These are phyloP conservation scores for Chelon auratus DNA, from an alignment of 2,797 vertebrate species.

Conservation along the genomic window DNA sequence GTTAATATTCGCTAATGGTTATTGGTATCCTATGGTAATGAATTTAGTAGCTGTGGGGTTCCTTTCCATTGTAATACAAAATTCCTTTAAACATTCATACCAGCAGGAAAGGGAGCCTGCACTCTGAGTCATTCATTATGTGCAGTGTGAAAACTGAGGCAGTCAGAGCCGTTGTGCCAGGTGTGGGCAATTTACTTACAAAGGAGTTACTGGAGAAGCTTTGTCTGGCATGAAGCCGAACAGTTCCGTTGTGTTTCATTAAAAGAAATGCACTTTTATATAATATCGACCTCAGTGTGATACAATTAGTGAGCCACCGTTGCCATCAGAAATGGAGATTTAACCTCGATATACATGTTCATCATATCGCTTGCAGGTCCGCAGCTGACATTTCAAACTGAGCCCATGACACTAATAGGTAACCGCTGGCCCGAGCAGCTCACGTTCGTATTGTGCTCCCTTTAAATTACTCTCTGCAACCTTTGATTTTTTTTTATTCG, in stretches of 20 bases:
- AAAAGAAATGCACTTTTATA: slow-evolving; percentile 54
- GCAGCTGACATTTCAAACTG: slow-evolving; percentile 29
- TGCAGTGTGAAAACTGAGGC: slow-evolving; percentile 37
- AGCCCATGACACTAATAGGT: slow-evolving; percentile 35
- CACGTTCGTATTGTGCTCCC: slow-evolving; percentile 44
- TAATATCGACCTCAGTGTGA: slow-evolving; percentile 34
- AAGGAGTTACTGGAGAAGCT: slow-evolving; percentile 37
- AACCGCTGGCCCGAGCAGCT: slow-evolving; percentile 35
- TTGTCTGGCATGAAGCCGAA: slow-evolving; percentile 38
- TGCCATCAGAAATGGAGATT: slow-evolving; percentile 48
- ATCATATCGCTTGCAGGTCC: slow-evolving; percentile 14
- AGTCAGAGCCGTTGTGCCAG: slow-evolving; percentile 32
- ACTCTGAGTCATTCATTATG: slow-evolving; percentile 39
- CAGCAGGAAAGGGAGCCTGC: slow-evolving; percentile 23
- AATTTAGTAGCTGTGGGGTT: not conserved
- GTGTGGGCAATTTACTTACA: slow-evolving; percentile 36
- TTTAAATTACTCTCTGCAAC: slow-evolving; percentile 46
- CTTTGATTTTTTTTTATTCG: slow-evolving; percentile 48
- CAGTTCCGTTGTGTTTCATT: slow-evolving; percentile 40
- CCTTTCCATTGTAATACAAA: slow-evolving; percentile 11
- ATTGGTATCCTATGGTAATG: too few species aligned
- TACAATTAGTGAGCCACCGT: slow-evolving; percentile 36
- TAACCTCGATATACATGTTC: slow-evolving; percentile 33
- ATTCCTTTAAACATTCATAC: slow-evolving; percentile 5
- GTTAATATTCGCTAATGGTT: too few species aligned